Conservation (phyloP, 2,113 vertebrate species). For the Sphyrna mokarran region DNA sequence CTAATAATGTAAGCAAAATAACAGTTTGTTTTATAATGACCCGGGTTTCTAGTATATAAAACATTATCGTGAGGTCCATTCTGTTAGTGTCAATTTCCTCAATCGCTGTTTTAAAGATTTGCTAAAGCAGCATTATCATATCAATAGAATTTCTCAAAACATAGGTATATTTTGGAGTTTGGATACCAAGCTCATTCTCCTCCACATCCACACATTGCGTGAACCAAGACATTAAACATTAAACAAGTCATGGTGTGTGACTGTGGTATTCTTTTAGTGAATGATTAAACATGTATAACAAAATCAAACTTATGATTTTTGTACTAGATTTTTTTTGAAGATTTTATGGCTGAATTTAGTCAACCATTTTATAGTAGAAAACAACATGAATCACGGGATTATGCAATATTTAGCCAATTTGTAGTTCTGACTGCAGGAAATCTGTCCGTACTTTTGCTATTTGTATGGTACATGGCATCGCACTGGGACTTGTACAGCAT, state of each 20-base stretch:
- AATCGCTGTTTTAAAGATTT: neutral
- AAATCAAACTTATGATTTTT: neutral
- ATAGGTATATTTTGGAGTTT: neutral
- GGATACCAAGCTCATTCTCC: neutral
- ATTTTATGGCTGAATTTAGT: neutral
- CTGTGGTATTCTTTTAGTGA: too few relatives aligned
- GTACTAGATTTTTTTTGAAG: neutral
- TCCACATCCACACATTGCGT: neutral
- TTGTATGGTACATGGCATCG: neutral
- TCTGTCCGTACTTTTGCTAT: neutral
- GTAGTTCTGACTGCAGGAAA: too few relatives aligned
- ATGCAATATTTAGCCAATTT: neutral
- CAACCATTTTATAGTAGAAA: neutral
- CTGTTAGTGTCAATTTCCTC: neutral
- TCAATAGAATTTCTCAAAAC: neutral
- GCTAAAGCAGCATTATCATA: neutral
- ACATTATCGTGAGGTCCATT: neutral
- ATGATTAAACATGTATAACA: neutral
- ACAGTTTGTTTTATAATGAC: neutral
- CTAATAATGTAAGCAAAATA: neutral
- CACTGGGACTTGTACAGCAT: too few relatives aligned
- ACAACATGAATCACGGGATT: neutral
- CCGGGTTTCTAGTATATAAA: neutral
- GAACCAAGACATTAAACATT: neutral
- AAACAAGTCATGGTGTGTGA: neutral